Conservation (phyloP, 2,888 invertebrate species). For the Pseudeuparius sepicola region DNA sequence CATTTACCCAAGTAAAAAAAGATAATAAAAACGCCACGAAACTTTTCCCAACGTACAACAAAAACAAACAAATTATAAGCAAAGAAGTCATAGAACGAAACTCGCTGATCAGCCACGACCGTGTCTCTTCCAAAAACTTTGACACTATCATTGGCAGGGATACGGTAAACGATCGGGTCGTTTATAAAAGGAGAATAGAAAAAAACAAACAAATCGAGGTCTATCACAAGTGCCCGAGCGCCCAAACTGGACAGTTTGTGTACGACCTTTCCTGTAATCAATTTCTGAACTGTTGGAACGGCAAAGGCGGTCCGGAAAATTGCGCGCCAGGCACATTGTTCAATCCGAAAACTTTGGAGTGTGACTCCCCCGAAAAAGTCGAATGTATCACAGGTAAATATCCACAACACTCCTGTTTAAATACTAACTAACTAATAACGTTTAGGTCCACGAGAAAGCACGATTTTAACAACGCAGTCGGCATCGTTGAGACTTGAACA, state of each 20-base stretch:
- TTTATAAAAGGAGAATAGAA: slow-evolving; percentile 19
- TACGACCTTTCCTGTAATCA: slow-evolving; percentile 53
- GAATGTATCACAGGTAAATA: slow-evolving; percentile 38
- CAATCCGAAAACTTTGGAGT: slow-evolving; percentile 49
- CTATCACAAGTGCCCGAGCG: slow-evolving; percentile 29
- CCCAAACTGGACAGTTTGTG: slow-evolving; percentile 45
- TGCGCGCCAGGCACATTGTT: slow-evolving; percentile 55
- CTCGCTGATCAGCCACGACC: too few relatives aligned
- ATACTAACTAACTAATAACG: neutral
- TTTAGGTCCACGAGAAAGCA: slow-evolving; percentile 21
- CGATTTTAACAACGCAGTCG: slow-evolving; percentile 13
- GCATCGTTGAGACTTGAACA: slow-evolving; percentile 22
- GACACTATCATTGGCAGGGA: too few relatives aligned
- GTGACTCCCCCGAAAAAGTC: slow-evolving; percentile 54
- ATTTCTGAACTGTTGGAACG: slow-evolving; percentile 58
- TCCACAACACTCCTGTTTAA: slow-evolving; percentile 5
- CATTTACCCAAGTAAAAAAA: too few relatives aligned
- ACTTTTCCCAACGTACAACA: too few relatives aligned
- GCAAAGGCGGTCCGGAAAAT: slow-evolving; percentile 48
- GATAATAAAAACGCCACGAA: too few relatives aligned
- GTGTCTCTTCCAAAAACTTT: too few relatives aligned
- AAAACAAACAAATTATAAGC: too few relatives aligned
- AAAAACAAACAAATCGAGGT: slow-evolving; percentile 16
- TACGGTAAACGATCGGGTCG: slow-evolving; percentile 16
- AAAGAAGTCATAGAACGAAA: too few relatives aligned